Evolutionary conservation across 2,797 vertebrate species (phyloP), one percentile per base, ranked within the genome.

Genomic region (Sebastes umbrosus): DNA sequence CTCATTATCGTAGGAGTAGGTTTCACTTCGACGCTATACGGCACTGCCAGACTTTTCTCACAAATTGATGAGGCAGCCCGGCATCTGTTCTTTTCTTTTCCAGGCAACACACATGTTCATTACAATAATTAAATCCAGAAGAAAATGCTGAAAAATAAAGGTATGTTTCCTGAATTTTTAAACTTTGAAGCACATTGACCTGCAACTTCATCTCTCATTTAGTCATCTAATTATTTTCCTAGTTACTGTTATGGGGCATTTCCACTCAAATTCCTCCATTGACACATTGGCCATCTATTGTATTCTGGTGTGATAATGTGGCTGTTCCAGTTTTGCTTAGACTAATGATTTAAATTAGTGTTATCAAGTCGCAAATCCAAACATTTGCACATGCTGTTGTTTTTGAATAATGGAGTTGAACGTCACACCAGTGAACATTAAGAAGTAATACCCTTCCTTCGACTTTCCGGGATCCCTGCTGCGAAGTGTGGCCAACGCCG

Each of bases 351-450:
- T 22, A 54, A 54, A 54, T 22, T 52, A 52, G 18, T n/a, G 24
- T 46, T 55, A 76, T 22, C 25, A 52, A 67, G 60, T 13, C 52
- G 20, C 36, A 69, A 70, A 72, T 20, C 6, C 52, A 77, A 79
- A 78, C 31, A 75, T 82, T 59, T 66, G 63, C 39, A 55, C 54
- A 32, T 1, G 1, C 27, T 27, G 27, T 46, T 72, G 64, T 69
- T 74, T 55, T 73, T 70, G 2, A 78, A 78, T 31, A 74, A 75
- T 57, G 34, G 34, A 52, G 67, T 8, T 24, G 27, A 69, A 46
- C 4, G 43, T 82, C 64, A 81, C 80, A 76, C 55, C 4, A 43
- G 76, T 12, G 57, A 86, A 86, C 80, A 83, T 85, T 84, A 84
- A 79, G 71, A 77, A 71, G 71, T 57, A 83, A 84, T 55, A 63